Evolutionary conservation across 1,140 invertebrate genomes (phyloP).

Genomic region (Cydia strobilella): DNA sequence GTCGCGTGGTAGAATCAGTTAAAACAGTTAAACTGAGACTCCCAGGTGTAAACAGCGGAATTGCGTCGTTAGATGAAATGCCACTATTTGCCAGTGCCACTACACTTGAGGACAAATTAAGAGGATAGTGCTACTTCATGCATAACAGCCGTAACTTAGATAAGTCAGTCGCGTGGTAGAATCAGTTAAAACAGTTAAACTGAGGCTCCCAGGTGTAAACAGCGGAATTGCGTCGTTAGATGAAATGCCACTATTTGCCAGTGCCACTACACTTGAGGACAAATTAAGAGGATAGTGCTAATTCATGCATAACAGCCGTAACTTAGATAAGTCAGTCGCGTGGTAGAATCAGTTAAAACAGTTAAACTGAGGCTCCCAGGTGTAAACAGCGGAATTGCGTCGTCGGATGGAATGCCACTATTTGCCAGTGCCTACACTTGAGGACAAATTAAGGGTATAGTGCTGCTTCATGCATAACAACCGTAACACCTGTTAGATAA

Average conservation of each 20-base stretch:
- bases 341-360: background rate
- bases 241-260: background rate
- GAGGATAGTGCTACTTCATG: background rate
- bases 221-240: background rate
- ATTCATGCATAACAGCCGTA: no score
- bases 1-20: background rate
- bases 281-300: background rate
- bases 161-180: background rate
- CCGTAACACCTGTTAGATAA: no score
- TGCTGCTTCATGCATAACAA: no score
- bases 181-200: background rate
- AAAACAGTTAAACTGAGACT: no score
- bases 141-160: no score
- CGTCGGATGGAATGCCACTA: background rate
- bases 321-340: no score
- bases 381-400: background rate
- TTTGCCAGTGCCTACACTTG: background rate
- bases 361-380: background rate
- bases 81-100: background rate
- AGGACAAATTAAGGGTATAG: background rate
- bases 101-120: background rate
- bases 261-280: background rate
- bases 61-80: background rate
- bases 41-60: background rate
- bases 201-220: background rate